Evolutionary conservation across 92 coral and sea anemone genomes (phyloP), one percentile per base, ranked within the genome.

Genomic region (Diadumene lineata): DNA sequence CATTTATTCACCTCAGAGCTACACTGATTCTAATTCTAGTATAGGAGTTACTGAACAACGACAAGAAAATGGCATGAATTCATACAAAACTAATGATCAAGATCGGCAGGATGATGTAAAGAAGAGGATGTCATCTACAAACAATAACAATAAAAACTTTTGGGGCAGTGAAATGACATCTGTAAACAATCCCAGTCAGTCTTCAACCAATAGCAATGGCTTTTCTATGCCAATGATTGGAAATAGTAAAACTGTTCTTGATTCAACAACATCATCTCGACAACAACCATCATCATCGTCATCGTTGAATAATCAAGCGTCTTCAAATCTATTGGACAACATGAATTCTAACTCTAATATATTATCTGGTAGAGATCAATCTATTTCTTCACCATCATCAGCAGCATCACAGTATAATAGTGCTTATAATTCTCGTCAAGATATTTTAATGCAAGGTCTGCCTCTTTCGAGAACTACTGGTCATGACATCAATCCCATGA

Each of bases 351-450:
- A 69, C 66, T 77, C 92, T 81, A 87, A 83, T 84, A 78, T 87
- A 64, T 48, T 87, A 60, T 57, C 82, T 23, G 82, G 82, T 15
- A 75, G 66, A 34, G 74, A 21, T 8, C n/a, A 38, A 38, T 13
- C 48, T 38, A 50, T 88, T 69, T 75, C 93, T 69, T 87, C 84
- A 55, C 85, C 91, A 44, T 88, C 91, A 74, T 87, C 84, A 55
- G 85, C 91, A 44, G 85, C 91, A 74, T 80, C 79, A 57, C 96
- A 85, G 71, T 91, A 73, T 74, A 85, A 78, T 74, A 85, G 78
- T 74, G 87, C 70, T 81, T 89, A 76, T 79, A 87, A 76, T 80
- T 46, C 89, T n/a, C 78, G 88, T 81, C 97, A 91, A 91, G 97
- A 91, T 74, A 82, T 84, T 66, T 76, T 84, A 48, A 70, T 88